phyloP scores from a whole-genome alignment of 2,113 vertebrate species.

The Leptosomus discolor region DNA sequence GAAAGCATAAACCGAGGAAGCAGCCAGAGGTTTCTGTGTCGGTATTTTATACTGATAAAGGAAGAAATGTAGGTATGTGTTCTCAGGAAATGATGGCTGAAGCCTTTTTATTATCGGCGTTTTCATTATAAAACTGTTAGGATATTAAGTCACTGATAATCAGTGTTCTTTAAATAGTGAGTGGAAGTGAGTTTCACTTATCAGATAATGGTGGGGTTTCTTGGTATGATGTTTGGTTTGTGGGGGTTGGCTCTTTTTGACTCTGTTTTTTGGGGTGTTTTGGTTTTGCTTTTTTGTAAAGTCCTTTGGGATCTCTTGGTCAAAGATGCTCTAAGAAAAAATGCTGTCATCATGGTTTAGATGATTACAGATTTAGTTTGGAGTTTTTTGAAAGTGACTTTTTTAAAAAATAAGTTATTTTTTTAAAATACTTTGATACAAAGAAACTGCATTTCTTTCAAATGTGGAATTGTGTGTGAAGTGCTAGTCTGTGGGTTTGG shows the following conservation, averaged over 20 bases:
- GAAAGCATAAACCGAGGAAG: slow-evolving; percentile 36
- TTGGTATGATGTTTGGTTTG: not conserved
- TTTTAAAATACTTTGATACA: not conserved
- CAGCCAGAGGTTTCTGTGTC: slow-evolving; percentile 17
- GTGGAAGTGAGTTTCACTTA: not conserved
- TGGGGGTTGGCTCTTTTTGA: not conserved
- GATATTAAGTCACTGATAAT: not conserved
- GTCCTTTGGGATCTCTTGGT: not conserved
- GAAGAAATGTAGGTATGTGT: slow-evolving; percentile 71
- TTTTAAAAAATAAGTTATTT: not conserved
- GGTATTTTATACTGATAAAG: slow-evolving; percentile 72
- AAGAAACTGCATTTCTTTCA: not conserved
- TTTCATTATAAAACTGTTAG: not conserved
- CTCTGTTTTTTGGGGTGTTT: not conserved
- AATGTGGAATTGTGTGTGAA: not conserved
- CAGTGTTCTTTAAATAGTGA: not conserved
- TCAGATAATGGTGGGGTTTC: not conserved
- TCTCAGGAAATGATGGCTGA: not conserved
- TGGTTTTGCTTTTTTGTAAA: not conserved
- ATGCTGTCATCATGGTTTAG: not conserved
- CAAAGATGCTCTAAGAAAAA: not conserved
- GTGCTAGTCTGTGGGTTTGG: not conserved
- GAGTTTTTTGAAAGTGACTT: not conserved
- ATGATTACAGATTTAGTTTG: not conserved
- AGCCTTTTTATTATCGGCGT: not conserved